phyloP scores from a whole-genome alignment of 2,797 vertebrate genomes.

The Garrulus glandarius region DNA sequence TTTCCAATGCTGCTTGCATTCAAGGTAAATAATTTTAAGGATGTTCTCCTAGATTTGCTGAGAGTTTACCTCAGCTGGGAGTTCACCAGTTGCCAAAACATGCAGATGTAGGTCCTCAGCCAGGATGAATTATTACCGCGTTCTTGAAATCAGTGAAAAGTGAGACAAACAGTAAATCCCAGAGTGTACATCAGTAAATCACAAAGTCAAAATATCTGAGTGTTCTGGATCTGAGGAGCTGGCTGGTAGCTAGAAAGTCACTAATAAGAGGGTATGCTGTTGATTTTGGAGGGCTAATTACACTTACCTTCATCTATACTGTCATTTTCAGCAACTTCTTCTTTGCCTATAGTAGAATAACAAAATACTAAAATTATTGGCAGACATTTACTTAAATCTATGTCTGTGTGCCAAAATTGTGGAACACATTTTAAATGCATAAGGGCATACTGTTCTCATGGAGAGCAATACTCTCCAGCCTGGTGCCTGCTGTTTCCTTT shows the following conservation, averaged over 20 bases:
- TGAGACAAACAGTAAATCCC: not conserved
- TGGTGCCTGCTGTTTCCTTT: not conserved
- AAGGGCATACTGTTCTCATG: not conserved
- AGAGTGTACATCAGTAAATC: not conserved
- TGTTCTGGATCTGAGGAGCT: not conserved
- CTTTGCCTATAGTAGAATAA: conserved; percentile 57
- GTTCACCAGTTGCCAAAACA: not conserved
- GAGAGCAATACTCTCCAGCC: not conserved
- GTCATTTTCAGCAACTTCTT: not conserved
- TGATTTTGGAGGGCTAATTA: not conserved
- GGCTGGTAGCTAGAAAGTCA: not conserved
- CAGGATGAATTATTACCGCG: not conserved
- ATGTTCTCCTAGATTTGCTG: not conserved
- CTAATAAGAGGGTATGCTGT: not conserved
- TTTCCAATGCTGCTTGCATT: not conserved
- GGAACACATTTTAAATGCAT: not conserved
- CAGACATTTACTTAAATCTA: not conserved
- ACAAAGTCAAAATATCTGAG: not conserved
- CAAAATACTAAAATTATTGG: not conserved
- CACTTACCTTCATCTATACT: conserved; percentile 71
- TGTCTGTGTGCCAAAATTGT: not conserved
- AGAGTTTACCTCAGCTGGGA: not conserved
- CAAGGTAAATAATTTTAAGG: not conserved
- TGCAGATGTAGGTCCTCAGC: not conserved
- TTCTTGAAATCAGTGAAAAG: not conserved